These are phyloP conservation scores for Phengaris arion DNA, from an alignment of 2,888 invertebrate species.

Conservation along the genomic window DNA sequence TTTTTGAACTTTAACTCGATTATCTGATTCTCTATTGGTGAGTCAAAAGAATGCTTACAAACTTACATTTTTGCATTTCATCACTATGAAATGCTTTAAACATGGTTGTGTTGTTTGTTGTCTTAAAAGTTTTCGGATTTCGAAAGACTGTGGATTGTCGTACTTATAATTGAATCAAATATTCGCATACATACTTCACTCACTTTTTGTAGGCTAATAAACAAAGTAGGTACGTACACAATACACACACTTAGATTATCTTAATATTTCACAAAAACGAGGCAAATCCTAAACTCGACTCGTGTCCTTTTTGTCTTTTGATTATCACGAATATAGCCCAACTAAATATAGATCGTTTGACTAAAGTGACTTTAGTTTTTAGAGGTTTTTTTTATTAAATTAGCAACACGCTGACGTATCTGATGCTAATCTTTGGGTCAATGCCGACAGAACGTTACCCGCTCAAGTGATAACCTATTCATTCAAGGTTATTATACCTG, in stretches of 20 bases:
- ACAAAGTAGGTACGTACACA: not conserved
- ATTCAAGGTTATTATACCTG: constrained; percentile 21
- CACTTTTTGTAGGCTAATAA: not conserved
- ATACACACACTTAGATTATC: no score
- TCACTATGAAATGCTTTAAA: not conserved
- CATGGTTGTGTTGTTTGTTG: not conserved
- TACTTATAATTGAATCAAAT: not conserved
- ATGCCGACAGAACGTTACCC: not conserved
- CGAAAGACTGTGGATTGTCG: no score
- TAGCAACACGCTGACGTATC: constrained; percentile 18
- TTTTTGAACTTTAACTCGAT: no score
- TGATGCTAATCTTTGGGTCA: constrained; percentile 25
- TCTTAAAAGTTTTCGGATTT: not conserved
- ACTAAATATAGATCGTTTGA: constrained; percentile 5
- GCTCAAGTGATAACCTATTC: constrained; percentile 6
- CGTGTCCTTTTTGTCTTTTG: not conserved
- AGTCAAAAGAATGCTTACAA: not conserved
- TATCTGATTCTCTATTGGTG: not conserved
- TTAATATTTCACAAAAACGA: not conserved
- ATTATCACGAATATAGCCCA: not conserved
- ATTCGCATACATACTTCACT: not conserved
- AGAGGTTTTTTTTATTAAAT: constrained; percentile 21
- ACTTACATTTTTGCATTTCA: not conserved
- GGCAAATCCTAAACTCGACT: not conserved
- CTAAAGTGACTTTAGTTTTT: not conserved